Percentiles rank a stretch among this genome's conserved stretches.
Conservation (phyloP, 2,888 invertebrate species). For the Dicranocentrus wangi region DNA sequence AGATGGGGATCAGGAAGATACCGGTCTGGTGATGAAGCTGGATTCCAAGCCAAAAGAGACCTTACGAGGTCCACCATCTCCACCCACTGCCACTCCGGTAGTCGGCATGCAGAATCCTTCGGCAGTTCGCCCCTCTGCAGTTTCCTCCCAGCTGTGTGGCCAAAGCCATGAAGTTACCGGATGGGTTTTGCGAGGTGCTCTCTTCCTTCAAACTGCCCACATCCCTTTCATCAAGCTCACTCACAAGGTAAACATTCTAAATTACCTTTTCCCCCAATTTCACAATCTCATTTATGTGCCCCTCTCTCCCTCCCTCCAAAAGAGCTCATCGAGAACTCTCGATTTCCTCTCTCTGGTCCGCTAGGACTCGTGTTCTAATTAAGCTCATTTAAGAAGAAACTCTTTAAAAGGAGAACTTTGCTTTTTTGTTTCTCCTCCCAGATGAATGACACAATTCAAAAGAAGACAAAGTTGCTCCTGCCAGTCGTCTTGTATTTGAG, state of each 20-base stretch:
- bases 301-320: too few relatives aligned
- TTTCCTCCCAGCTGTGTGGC: constrained; percentile 68
- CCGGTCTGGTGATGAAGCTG: constrained; percentile 66
- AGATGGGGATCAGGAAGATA: constrained; percentile 62
- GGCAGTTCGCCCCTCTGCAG: constrained; percentile 53
- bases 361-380: too few relatives aligned
- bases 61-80: constrained; percentile 16
- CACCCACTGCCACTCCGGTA: constrained; percentile 23
- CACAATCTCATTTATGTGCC: too few relatives aligned
- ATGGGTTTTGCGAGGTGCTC: constrained; percentile 68
- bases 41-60: constrained; percentile 61
- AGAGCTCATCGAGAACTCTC: too few relatives aligned
- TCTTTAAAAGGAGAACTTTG: too few relatives aligned
- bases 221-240: constrained; percentile 72
- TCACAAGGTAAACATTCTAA: constrained; percentile 66
- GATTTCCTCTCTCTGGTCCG: too few relatives aligned
- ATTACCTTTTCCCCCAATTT: constrained; percentile 9
- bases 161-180: constrained; percentile 67
- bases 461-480: constrained; percentile 63
- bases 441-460: constrained; percentile 68
- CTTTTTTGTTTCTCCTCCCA: constrained; percentile 26
- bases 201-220: constrained; percentile 72
- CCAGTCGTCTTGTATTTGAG: constrained; percentile 70
- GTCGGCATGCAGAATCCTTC: constrained; percentile 25
- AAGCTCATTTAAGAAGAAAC: too few relatives aligned